These are phyloP conservation scores for Hipposideros larvatus DNA, from an alignment of 2,797 vertebrate species.

Conservation along the genomic window DNA sequence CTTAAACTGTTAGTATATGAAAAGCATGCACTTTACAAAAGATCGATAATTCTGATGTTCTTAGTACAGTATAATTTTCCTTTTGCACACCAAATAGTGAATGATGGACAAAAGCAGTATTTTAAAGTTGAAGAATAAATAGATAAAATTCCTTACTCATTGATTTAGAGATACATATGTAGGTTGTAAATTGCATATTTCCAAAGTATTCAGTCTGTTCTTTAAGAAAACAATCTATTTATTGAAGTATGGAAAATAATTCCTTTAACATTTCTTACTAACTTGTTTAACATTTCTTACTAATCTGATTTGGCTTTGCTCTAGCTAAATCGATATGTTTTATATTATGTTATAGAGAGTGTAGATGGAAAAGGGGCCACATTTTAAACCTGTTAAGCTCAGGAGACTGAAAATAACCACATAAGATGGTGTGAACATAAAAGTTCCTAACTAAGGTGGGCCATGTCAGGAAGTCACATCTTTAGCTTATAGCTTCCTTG, in stretches of 20 bases:
- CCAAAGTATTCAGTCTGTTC: neutral
- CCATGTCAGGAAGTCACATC: too few species aligned
- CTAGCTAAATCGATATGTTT: neutral
- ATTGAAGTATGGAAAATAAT: neutral
- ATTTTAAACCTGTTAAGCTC: too few species aligned
- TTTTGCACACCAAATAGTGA: neutral
- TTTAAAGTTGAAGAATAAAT: neutral
- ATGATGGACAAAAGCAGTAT: neutral
- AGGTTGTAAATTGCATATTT: neutral
- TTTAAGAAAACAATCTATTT: neutral
- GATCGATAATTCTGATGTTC: neutral
- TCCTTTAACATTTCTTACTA: neutral
- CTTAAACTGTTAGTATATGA: neutral
- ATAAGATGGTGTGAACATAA: too few species aligned
- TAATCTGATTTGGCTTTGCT: neutral
- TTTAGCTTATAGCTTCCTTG: too few species aligned
- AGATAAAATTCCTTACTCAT: neutral
- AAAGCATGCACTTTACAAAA: slow-evolving; percentile 25
- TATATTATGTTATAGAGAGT: neutral
- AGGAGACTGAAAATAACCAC: too few species aligned
- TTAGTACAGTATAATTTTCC: neutral
- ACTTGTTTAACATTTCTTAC: neutral
- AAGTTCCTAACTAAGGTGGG: too few species aligned
- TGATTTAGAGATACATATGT: neutral
- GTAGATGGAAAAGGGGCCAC: too few species aligned